A percentile compares a stretch with the other conserved stretches of the same genome.
These are phyloP conservation scores for Seriola quinqueradiata DNA, from an alignment of 2,113 vertebrate species.

Conservation along the genomic window DNA sequence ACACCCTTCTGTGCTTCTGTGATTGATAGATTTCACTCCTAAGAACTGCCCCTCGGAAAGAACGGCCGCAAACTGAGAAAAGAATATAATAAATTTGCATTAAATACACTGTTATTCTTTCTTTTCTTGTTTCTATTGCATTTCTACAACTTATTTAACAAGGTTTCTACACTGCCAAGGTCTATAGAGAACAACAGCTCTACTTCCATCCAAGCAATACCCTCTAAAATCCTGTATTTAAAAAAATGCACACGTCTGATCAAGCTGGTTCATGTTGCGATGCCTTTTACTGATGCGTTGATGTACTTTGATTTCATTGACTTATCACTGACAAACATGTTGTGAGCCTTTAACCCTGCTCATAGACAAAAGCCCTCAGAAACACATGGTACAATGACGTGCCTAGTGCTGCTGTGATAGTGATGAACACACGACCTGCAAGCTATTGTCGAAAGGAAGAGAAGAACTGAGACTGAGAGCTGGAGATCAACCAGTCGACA, in stretches of 20 bases:
- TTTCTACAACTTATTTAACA: slow-evolving; percentile 5
- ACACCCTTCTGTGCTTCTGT: not conserved
- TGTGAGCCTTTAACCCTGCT: slow-evolving; percentile 43
- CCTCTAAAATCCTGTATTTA: not conserved
- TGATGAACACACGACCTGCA: slow-evolving; percentile 42
- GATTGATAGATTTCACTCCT: slow-evolving; percentile 5
- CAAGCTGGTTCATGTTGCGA: slow-evolving; percentile 10
- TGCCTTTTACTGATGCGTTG: slow-evolving; percentile 15
- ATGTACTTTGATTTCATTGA: slow-evolving; percentile 40
- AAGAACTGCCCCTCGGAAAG: not conserved
- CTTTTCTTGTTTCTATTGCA: slow-evolving; percentile 3
- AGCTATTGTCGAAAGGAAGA: slow-evolving; percentile 48
- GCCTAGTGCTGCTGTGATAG: slow-evolving; percentile 18
- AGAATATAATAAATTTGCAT: not conserved
- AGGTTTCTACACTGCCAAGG: not conserved
- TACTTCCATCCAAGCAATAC: slow-evolving; percentile 4
- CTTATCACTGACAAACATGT: slow-evolving; percentile 13
- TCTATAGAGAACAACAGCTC: not conserved
- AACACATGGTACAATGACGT: slow-evolving; percentile 17
- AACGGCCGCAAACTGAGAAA: not conserved
- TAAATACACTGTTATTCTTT: not conserved
- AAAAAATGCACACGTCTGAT: slow-evolving; percentile 24
- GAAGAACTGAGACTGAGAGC: slow-evolving; percentile 27
- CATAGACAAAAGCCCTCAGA: slow-evolving; percentile 32
- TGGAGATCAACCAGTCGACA: slow-evolving; percentile 54